These are phyloP conservation scores for Mus spretus DNA, from an alignment of 2,797 vertebrate species.

Conservation along the genomic window DNA sequence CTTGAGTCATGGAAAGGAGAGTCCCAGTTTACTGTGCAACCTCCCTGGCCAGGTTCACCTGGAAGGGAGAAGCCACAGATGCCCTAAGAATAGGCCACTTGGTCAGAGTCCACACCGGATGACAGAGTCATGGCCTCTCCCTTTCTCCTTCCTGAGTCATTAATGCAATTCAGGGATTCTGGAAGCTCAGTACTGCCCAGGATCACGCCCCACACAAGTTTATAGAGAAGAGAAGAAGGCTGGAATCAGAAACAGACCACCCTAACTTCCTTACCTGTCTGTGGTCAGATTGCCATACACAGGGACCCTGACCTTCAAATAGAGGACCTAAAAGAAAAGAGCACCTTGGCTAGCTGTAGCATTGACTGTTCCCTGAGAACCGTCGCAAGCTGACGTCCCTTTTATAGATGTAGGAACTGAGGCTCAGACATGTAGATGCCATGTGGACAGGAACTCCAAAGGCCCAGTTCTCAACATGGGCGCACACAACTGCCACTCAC, in stretches of 20 bases:
- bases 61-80: not conserved
- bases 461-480: rapidly evolving
- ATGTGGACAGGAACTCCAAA: not conserved
- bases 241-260: not conserved
- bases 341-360: not conserved
- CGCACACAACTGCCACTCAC: rapidly evolving
- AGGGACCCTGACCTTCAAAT: not conserved
- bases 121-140: not conserved
- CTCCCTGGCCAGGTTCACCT: too few relatives aligned
- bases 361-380: too few relatives aligned
- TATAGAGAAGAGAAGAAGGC: not conserved
- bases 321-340: not conserved
- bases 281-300: not conserved
- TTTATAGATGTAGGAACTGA: not conserved
- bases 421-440: not conserved
- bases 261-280: too few relatives aligned
- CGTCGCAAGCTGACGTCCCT: rapidly evolving
- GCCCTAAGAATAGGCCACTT: rapidly evolving
- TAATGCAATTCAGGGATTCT: not conserved
- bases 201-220: not conserved
- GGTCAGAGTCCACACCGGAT: not conserved
- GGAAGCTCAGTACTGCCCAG: not conserved
- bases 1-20: rapidly evolving
- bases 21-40: rapidly evolving
- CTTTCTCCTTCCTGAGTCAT: not conserved